Evolutionary conservation across 2,888 invertebrate species (phyloP).

Genomic region (Melanargia galathea): DNA sequence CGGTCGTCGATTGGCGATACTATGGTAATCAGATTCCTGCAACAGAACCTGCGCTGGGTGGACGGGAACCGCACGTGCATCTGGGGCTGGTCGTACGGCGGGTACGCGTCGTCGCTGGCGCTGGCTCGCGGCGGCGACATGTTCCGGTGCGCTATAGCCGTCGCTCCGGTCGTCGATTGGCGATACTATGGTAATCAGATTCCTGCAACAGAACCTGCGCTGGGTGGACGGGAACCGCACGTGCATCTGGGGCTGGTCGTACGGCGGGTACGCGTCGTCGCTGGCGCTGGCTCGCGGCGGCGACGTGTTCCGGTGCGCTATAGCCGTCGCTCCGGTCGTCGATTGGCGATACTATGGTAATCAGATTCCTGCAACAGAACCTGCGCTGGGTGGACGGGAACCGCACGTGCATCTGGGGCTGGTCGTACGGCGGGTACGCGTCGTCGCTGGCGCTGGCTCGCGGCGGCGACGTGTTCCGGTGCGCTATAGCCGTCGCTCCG

Average conservation of each 20-base stretch:
- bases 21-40: slow-evolving; percentile 86
- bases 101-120: slow-evolving; percentile 94
- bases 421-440: slow-evolving; percentile 99
- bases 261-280: no score
- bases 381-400: slow-evolving; percentile 88
- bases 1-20: no score
- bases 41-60: slow-evolving; percentile 86
- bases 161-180: slow-evolving; percentile 99
- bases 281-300: no score
- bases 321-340: no score
- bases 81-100: slow-evolving; percentile 99
- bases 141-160: slow-evolving; percentile 96
- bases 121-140: slow-evolving; percentile 89
- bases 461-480: slow-evolving; percentile 91
- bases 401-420: slow-evolving; percentile 97
- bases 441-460: slow-evolving; percentile 92
- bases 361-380: slow-evolving; percentile 85
- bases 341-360: no score
- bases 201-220: no score
- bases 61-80: slow-evolving; percentile 92
- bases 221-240: no score
- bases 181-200: no score
- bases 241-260: no score
- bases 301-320: no score
- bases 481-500: slow-evolving; percentile 97